Conservation (phyloP, 2,113 vertebrate genomes). For the Cyanistes caeruleus region DNA sequence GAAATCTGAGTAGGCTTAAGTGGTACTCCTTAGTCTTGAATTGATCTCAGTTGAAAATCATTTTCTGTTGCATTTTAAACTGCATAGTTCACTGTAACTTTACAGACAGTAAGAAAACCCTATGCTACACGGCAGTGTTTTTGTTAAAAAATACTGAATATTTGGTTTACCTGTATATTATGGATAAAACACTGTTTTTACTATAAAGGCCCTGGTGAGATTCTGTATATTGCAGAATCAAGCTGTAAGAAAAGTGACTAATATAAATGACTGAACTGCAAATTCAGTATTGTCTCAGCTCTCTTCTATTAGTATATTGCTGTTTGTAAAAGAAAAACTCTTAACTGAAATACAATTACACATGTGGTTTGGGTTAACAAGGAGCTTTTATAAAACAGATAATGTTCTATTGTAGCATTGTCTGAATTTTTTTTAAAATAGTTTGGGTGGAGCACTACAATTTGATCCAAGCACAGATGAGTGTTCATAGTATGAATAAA, state of each 20-base stretch:
- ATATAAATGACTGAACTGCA: not conserved
- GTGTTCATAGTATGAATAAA: not conserved
- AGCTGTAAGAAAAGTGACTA: not conserved
- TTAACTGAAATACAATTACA: not conserved
- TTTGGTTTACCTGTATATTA: not conserved
- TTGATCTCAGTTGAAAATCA: not conserved
- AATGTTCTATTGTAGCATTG: not conserved
- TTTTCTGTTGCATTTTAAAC: not conserved
- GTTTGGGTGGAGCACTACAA: not conserved
- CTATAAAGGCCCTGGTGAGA: not conserved
- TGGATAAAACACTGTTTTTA: not conserved
- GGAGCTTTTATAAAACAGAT: not conserved
- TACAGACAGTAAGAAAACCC: not conserved
- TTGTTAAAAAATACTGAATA: not conserved
- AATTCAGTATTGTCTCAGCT: not conserved
- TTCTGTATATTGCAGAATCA: not conserved
- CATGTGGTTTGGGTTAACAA: not conserved
- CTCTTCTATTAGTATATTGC: not conserved
- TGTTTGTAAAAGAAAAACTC: not conserved
- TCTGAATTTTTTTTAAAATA: not conserved
- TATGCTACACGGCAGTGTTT: fast-evolving
- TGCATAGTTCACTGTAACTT: not conserved
- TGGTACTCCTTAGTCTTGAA: not conserved
- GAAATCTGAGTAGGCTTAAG: not conserved
- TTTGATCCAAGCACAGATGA: not conserved